Conservation (phyloP, 1,140 invertebrate genomes). For the Drosophila lini region DNA sequence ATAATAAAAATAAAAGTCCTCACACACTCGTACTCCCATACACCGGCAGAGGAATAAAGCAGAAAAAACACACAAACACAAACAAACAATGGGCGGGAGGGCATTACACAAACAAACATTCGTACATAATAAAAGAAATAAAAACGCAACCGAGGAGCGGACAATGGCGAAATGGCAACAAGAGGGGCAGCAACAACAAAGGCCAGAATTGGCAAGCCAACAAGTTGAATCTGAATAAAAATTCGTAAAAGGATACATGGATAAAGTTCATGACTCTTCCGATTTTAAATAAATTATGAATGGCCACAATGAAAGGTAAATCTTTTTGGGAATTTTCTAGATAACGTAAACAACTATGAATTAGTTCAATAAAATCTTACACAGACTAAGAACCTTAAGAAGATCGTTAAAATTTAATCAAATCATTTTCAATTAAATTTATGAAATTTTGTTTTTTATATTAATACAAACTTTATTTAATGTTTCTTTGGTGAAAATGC, state of each 20-base stretch:
- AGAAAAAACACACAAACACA: constrained; percentile 46
- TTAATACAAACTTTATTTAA: not conserved
- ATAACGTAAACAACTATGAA: not conserved
- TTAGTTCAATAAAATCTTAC: not conserved
- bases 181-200: constrained; percentile 53
- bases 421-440: too few relatives aligned
- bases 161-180: constrained; percentile 76
- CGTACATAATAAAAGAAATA: constrained; percentile 80
- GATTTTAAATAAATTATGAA: constrained; percentile 27
- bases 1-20: constrained; percentile 63
- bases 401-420: not conserved
- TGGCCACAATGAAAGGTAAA: not conserved
- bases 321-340: not conserved
- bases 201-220: constrained; percentile 69
- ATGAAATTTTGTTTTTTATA: not conserved
- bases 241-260: constrained; percentile 8
- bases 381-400: not conserved
- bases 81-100: constrained; percentile 64
- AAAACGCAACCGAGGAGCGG: constrained; percentile 71
- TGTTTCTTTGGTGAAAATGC: not conserved
- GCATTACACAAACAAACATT: constrained; percentile 79
- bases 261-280: constrained; percentile 4
- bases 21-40: constrained; percentile 42
- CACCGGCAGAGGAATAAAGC: constrained; percentile 33
- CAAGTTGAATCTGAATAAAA: constrained; percentile 56